phyloP scores from a whole-genome alignment of 2,888 invertebrate species.

The Malthinus seriepunctatus region DNA sequence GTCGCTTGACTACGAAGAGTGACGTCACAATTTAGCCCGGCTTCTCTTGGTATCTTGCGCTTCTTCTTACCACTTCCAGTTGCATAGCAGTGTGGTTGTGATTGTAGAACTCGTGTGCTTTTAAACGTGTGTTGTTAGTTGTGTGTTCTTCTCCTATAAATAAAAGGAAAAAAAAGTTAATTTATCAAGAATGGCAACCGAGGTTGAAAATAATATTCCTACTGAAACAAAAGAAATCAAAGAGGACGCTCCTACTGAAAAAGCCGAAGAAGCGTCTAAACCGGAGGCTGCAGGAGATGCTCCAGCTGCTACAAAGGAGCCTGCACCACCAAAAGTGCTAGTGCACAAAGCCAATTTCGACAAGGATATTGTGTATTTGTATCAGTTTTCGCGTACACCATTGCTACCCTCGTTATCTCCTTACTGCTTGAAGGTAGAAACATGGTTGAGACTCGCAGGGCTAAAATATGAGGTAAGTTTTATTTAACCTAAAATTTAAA shows the following conservation, averaged over 20 bases:
- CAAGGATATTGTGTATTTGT: constrained; percentile 91
- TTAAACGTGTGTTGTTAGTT: constrained; percentile 32
- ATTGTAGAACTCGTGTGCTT: constrained; percentile 26
- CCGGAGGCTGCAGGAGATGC: constrained; percentile 58
- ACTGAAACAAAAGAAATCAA: constrained; percentile 61
- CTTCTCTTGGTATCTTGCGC: constrained; percentile 28
- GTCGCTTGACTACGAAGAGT: constrained; percentile 35
- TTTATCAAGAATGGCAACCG: constrained; percentile 68
- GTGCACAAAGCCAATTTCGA: constrained; percentile 89
- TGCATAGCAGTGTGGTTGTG: constrained; percentile 32
- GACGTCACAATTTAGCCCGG: constrained; percentile 35
- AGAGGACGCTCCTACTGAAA: constrained; percentile 58
- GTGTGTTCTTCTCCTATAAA: constrained; percentile 35
- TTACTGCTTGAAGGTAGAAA: constrained; percentile 94
- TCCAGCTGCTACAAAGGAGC: constrained; percentile 61
- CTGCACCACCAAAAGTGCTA: constrained; percentile 73
- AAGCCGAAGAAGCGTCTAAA: constrained; percentile 55
- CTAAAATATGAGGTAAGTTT: constrained; percentile 90
- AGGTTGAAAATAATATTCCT: constrained; percentile 69
- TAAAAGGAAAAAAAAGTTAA: constrained; percentile 16
- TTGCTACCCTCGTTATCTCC: constrained; percentile 89
- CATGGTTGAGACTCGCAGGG: constrained; percentile 89
- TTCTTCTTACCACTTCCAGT: constrained; percentile 31
- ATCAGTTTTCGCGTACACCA: constrained; percentile 91
- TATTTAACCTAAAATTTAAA: not conserved